Evolutionary conservation across 2,797 vertebrate species (phyloP), one percentile per base, ranked within the genome.

Genomic region (Pelochelys cantorii): DNA sequence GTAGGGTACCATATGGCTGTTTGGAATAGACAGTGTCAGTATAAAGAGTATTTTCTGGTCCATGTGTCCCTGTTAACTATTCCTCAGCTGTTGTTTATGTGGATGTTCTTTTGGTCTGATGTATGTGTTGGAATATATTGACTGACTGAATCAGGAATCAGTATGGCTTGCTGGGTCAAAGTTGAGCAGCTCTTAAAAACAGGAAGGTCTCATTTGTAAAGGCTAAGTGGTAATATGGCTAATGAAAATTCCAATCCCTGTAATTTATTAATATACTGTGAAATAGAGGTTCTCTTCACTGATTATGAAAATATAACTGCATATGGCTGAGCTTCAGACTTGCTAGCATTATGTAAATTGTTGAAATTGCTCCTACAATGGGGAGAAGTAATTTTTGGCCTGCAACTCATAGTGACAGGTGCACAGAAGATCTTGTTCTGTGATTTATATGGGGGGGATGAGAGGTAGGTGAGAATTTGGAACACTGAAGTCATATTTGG

Each of bases 1-100:
- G 4, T 86, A 20, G 7, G 48, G 55, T 20, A 22, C 59, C 9
- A 7, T 60, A 7, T 2, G 29, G 6, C 3, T 77, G 4, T 2
- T 86, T 81, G 11, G n/a, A 52, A 85, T 42, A 42, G 11, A 71
- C 22, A 17, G 13, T 54, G 90, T 48, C 37, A 42, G 8, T 37
- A 1, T 18, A 7, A 1, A 25, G 27, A 7, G 25, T 31, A 1
- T 29, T 86, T 88, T 75, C 10, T 55, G 2, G 37, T 84, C 77
- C 7, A 25, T 14, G 14, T 81, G 53, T 54, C 20, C 11, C 37
- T 71, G 71, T 22, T 85, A 87, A 65, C 2, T 0, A 62, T 53
- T 18, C 8, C 20, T 84, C 2, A 0, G 1, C 25, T 80, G 31
- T 55, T 48, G 29, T 11, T 85, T 86, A 12, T 1, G 12, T 0